Conservation (phyloP, 2,888 invertebrate genomes). For the Nephrotoma appendiculata region DNA sequence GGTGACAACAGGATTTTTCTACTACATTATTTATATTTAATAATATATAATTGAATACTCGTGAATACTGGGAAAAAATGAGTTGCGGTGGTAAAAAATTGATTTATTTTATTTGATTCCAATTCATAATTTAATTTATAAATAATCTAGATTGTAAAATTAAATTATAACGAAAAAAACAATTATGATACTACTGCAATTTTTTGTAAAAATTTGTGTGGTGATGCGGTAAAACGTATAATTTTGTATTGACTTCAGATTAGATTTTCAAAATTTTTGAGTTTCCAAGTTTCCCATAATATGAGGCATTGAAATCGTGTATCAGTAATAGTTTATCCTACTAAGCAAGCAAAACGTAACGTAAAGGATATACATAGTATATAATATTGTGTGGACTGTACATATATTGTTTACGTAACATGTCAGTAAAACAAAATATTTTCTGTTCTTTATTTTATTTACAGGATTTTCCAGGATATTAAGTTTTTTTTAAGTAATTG, state of each 20-base stretch:
- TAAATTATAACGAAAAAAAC: neutral
- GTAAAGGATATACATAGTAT: neutral
- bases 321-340: slow-evolving; percentile 2
- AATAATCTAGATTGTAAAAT: neutral
- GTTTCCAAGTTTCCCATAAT: neutral
- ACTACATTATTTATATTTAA: neutral
- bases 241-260: neutral
- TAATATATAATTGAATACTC: neutral
- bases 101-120: neutral
- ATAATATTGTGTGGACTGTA: neutral
- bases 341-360: neutral
- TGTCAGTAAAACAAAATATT: neutral
- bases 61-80: slow-evolving; percentile 13
- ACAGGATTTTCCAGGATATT: neutral
- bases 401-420: neutral
- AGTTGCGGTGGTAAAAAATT: slow-evolving; percentile 6
- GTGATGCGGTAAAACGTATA: slow-evolving; percentile 5
- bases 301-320: slow-evolving; percentile 3
- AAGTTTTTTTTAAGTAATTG: neutral
- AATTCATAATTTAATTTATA: neutral
- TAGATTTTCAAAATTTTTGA: neutral
- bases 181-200: slow-evolving; percentile 4
- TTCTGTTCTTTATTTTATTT: neutral
- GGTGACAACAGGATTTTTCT: neutral
- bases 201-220: neutral